A percentile compares a stretch with the other conserved stretches of the same genome.
Evolutionary conservation across 2,113 vertebrate species (phyloP).

Genomic region (Malurus alboscapulatus): DNA sequence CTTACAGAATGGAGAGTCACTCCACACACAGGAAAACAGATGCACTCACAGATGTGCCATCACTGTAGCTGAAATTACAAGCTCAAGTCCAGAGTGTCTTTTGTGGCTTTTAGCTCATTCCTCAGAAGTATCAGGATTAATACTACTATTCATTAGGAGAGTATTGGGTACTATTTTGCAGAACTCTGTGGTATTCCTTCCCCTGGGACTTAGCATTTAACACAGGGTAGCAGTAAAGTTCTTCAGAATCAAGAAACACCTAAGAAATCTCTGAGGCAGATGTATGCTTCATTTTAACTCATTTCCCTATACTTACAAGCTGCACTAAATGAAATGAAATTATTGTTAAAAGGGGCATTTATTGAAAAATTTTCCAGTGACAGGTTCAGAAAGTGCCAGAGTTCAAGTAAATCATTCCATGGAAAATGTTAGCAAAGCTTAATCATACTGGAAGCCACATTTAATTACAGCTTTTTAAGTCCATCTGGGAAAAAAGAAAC

Average conservation of each 20-base stretch:
- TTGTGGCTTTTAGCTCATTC: not conserved
- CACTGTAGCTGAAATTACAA: not conserved
- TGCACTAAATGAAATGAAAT: slow-evolving; percentile 32
- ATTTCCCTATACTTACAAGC: slow-evolving; percentile 16
- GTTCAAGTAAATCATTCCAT: slow-evolving; percentile 65
- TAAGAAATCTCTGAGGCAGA: not conserved
- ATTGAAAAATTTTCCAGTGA: slow-evolving; percentile 43
- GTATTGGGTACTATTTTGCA: not conserved
- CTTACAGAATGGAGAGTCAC: not conserved
- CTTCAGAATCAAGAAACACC: not conserved
- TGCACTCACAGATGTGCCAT: not conserved
- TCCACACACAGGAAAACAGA: not conserved
- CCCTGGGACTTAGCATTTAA: not conserved
- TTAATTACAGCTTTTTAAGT: slow-evolving; percentile 77
- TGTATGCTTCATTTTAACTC: slow-evolving; percentile 9
- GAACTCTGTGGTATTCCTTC: not conserved
- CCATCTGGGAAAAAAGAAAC: slow-evolving; percentile 70
- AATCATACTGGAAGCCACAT: slow-evolving; percentile 71
- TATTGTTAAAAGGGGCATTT: slow-evolving; percentile 35
- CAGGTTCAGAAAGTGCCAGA: slow-evolving; percentile 59
- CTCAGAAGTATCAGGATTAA: not conserved
- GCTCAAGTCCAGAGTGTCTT: not conserved
- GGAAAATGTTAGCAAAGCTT: slow-evolving; percentile 67
- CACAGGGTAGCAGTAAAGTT: not conserved
- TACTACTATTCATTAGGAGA: not conserved